Evolutionary conservation across 1,140 invertebrate species (phyloP).

Genomic region (Papilio polyxenes): DNA sequence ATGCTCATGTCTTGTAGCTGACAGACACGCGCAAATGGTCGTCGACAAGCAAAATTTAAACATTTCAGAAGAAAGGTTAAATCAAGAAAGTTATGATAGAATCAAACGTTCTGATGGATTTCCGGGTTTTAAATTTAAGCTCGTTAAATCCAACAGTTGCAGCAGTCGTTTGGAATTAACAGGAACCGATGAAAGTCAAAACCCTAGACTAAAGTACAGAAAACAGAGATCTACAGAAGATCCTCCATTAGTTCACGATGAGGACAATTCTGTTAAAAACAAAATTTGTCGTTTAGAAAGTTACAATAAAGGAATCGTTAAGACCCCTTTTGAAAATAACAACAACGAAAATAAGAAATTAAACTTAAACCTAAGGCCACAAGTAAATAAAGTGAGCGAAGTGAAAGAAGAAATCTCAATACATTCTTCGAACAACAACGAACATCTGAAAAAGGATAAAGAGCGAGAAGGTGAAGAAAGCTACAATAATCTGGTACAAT

Average conservation of each 20-base stretch:
- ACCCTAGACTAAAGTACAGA: conserved; percentile 62
- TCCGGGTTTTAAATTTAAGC: conserved; percentile 86
- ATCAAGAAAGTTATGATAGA: conserved; percentile 55
- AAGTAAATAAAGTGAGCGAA: conserved; percentile 49
- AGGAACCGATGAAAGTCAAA: conserved; percentile 81
- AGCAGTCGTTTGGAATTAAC: conserved; percentile 90
- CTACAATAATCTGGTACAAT: conserved; percentile 43
- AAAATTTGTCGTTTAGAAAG: conserved; percentile 79
- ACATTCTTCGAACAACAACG: conserved; percentile 36
- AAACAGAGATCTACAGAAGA: conserved; percentile 71
- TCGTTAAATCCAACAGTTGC: conserved; percentile 92
- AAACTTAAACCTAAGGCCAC: conserved; percentile 48
- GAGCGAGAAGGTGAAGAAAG: conserved; percentile 45
- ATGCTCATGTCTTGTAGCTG: conserved; percentile 73
- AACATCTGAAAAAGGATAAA: conserved; percentile 55
- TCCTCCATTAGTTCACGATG: conserved; percentile 69
- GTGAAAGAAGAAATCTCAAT: conserved; percentile 49
- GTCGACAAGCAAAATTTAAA: conserved; percentile 55
- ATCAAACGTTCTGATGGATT: conserved; percentile 68
- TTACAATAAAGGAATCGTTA: conserved; percentile 74
- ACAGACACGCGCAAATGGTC: conserved; percentile 68
- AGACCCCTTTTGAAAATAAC: conserved; percentile 73
- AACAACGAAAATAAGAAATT: conserved; percentile 58
- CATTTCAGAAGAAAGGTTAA: conserved; percentile 47
- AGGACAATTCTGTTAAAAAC: conserved; percentile 79